Evolutionary conservation across 2,888 invertebrate species (phyloP).

Genomic region (Auanema freiburgensis): DNA sequence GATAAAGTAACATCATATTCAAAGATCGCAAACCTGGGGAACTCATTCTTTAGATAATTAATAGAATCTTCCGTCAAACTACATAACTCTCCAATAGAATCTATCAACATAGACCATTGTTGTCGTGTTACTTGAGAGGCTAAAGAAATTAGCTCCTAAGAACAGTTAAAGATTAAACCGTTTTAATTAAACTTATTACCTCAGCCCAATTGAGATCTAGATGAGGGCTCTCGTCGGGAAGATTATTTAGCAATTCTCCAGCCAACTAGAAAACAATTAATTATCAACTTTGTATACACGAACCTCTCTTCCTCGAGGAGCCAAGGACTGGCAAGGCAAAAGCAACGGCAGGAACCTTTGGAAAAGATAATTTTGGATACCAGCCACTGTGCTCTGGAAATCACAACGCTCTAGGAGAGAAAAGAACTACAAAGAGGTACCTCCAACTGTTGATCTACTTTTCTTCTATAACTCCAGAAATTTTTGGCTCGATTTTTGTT

Average conservation of each 20-base stretch:
- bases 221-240: background rate
- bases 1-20: background rate
- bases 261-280: background rate
- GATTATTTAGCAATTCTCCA: background rate
- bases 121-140: constrained; percentile 1
- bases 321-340: constrained; percentile 7
- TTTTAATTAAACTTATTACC: background rate
- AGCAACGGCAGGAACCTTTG: constrained; percentile 5
- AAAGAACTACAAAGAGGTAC: constrained; percentile 5
- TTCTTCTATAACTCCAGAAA: constrained; percentile 16
- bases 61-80: background rate
- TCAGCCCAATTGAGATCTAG: background rate
- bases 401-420: background rate
- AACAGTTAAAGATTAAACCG: background rate
- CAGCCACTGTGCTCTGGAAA: constrained; percentile 5
- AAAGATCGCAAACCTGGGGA: background rate
- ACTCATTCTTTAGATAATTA: constrained; percentile 6
- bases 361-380: constrained; percentile 11
- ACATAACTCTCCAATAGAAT: background rate
- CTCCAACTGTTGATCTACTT: constrained; percentile 13
- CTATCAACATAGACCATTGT: background rate
- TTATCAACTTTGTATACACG: background rate
- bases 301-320: background rate
- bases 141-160: constrained; percentile 1
- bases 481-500: background rate